Evolutionary conservation across 2,113 vertebrate genomes (phyloP).

Genomic region (Noturus placidus): DNA sequence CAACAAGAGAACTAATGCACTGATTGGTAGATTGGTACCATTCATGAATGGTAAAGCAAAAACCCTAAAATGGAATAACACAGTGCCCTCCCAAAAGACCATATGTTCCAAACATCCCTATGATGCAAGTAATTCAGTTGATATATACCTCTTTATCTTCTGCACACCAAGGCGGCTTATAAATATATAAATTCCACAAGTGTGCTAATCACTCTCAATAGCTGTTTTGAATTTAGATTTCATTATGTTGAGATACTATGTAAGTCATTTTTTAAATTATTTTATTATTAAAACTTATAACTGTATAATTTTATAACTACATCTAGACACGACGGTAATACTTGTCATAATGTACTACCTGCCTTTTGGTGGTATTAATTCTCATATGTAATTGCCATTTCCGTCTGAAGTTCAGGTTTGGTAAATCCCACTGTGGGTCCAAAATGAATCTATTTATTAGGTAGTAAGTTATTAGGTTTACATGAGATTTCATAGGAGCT

Average conservation of each 20-base stretch:
- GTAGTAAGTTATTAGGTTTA: not conserved
- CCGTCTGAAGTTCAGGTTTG: not conserved
- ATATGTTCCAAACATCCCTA: not conserved
- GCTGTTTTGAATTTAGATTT: not conserved
- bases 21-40: too few relatives aligned
- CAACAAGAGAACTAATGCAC: too few relatives aligned
- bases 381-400: not conserved
- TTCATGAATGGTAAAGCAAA: not conserved
- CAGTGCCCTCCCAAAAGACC: not conserved
- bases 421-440: not conserved
- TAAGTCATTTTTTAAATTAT: not conserved
- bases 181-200: not conserved
- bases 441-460: not conserved
- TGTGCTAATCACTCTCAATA: not conserved
- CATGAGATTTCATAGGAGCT: not conserved
- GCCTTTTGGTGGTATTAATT: not conserved
- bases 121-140: not conserved
- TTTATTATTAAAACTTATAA: not conserved
- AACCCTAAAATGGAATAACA: not conserved
- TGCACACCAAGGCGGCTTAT: not conserved
- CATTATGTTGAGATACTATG: not conserved
- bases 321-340: not conserved
- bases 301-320: too few relatives aligned
- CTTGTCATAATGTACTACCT: not conserved
- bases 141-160: not conserved